These are phyloP conservation scores for Sparidentex hasta DNA, from an alignment of 2,797 vertebrate species.

Conservation along the genomic window DNA sequence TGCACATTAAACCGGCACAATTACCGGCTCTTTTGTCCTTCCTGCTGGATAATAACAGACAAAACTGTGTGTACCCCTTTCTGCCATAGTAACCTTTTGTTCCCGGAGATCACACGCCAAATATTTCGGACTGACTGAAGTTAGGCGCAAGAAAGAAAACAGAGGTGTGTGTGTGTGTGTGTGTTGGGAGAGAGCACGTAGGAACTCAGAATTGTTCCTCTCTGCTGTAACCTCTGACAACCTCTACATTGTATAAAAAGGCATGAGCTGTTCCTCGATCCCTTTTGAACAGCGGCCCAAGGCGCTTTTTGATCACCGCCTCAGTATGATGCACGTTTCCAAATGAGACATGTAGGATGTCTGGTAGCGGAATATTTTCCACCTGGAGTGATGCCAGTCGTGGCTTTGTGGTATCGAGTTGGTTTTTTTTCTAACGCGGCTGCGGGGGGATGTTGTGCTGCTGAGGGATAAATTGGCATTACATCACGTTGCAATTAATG, in stretches of 20 bases:
- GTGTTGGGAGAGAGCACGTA: slow-evolving; percentile 15
- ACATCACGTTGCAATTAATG: slow-evolving; percentile 50
- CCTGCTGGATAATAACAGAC: slow-evolving; percentile 36
- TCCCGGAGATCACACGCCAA: slow-evolving; percentile 28
- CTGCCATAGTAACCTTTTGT: slow-evolving; percentile 46
- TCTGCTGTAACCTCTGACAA: slow-evolving; percentile 40
- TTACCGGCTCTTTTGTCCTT: slow-evolving; percentile 23
- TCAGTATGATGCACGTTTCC: slow-evolving; percentile 47
- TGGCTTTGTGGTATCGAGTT: slow-evolving; percentile 47
- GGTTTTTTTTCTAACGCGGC: slow-evolving; percentile 26
- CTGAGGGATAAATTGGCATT: slow-evolving; percentile 43
- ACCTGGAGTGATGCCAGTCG: slow-evolving; percentile 47
- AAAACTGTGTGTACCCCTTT: slow-evolving; percentile 32
- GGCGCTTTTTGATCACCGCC: slow-evolving; percentile 56
- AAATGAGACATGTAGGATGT: slow-evolving; percentile 59
- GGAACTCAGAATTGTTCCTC: slow-evolving; percentile 33
- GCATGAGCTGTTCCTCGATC: slow-evolving; percentile 29
- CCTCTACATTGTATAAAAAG: slow-evolving; percentile 45
- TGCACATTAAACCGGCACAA: slow-evolving; percentile 47
- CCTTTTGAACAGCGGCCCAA: slow-evolving; percentile 53
- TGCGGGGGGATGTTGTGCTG: slow-evolving; percentile 20
- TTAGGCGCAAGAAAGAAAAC: slow-evolving; percentile 18
- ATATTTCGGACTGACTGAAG: slow-evolving; percentile 29
- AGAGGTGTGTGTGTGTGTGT: no score
- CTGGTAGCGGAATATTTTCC: slow-evolving; percentile 44